Base-by-base conservation (phyloP, 2,888 invertebrate genomes). In the Argyresthia albistria region DNA sequence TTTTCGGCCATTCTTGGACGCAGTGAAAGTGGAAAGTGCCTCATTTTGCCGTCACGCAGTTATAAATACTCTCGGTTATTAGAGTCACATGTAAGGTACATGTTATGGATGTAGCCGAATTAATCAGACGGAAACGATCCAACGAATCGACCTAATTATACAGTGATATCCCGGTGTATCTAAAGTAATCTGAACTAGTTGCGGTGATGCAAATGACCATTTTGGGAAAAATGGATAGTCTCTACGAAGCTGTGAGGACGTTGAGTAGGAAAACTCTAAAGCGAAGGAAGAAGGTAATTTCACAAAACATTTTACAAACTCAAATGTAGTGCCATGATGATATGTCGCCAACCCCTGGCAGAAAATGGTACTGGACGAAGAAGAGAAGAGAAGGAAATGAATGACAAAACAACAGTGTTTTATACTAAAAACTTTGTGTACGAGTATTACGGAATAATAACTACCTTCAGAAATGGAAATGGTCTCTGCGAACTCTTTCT, bases 251-350 rank as follows among this genome's bases (percentile, higher is more conserved):
- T 54, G 80, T 87, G 52, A 73, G 81, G 52, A 87, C 87, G 53
- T 66, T 87, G 50, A 79, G 86, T 63, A 72, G 84, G 57, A 87
- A 86, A 61, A 86, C 87, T 35, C 68, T 83, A 62, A 86, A 80
- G 69, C 70, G 78, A 56, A 83, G 78, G 64, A 72, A 74, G 60
- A 80, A 84, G 83, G 83, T 83, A 73, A 35, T 50, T 39, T 9
- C 3, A 39, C 39, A 39, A 39, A 7, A 59, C 58, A 58, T 57
- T 58, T 58, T 59, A 62, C 61, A 60, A 62, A 51, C 59, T 48
- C 61, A 59, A 61, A 60, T n/a, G n/a, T n/a, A n/a, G n/a, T n/a
- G n/a, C n/a, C n/a, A n/a, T n/a, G n/a, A n/a, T n/a, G n/a, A n/a
- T n/a, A n/a, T n/a, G n/a, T n/a, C n/a, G n/a, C n/a, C n/a, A n/a